Evolutionary conservation across 1,140 invertebrate species (phyloP), one percentile per base, ranked within the genome.

Genomic region (Drosophila malerkotliana): DNA sequence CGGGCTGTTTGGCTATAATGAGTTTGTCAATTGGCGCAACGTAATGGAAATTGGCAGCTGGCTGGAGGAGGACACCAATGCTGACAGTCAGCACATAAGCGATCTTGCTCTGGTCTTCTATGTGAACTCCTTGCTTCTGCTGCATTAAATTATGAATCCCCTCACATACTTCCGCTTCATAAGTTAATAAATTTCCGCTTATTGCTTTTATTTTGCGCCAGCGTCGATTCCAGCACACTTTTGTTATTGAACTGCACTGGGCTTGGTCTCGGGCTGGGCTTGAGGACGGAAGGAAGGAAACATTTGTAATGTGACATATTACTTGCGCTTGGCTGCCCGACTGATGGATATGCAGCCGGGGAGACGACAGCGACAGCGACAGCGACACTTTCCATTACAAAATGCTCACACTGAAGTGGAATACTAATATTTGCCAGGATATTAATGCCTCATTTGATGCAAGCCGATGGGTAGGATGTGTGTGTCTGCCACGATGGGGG

Each of bases 361-460:
- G 30, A 28, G 47, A 34, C n/a, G 41, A 12, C 2, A 12, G 21
- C 44, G 7, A 47, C 49, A 44, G 53, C 53, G 41, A 60, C 54
- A 45, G 62, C 73, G 74, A 85, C 82, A 87, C 81, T 85, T 85
- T 85, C 81, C 81, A 85, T 85, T 85, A 87, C 81, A 85, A 85
- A 85, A 85, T 85, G 81, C 82, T 88, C 64, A 75, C 83, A 62
- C 79, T 79, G 79, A 88, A 88, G 83, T 88, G 83, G 83, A 88
- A 88, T 88, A 88, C 83, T 83, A 88, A 88, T 88, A 88, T 88
- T 88, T 88, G 78, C 72, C 64, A 69, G 67, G 77, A 89, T 89
- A 89, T 89, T 89, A 89, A 89, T 89, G 84, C 84, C 84, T 89
- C 84, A 89, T 89, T 89, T 89, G 79, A 74, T 84, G 80, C 67